These are phyloP conservation scores for Arrhopalites spinosus DNA, from an alignment of 2,888 invertebrate species.

Conservation along the genomic window DNA sequence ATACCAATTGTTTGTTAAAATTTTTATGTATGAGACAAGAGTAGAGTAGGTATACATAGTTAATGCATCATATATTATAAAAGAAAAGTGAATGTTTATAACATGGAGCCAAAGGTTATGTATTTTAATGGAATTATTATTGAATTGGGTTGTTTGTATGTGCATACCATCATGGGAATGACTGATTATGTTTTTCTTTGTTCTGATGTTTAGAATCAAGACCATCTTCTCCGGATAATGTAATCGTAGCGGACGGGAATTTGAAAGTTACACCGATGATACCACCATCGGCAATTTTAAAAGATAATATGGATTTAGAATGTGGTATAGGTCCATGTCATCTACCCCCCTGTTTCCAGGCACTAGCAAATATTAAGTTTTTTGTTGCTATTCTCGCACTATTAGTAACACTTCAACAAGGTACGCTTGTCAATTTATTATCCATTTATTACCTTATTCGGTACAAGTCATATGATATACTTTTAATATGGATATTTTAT, in stretches of 20 bases:
- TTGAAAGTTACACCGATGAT: slow-evolving; percentile 44
- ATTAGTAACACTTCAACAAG: slow-evolving; percentile 85
- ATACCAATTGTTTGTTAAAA: too few species aligned
- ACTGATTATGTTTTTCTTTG: not conserved
- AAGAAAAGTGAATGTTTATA: too few species aligned
- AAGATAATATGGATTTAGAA: slow-evolving; percentile 61
- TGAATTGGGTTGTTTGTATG: too few species aligned
- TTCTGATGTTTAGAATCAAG: slow-evolving; percentile 28
- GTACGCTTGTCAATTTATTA: too few species aligned
- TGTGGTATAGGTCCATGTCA: slow-evolving; percentile 84
- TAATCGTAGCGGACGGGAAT: slow-evolving; percentile 34
- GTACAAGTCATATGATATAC: too few species aligned
- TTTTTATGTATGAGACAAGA: not conserved
- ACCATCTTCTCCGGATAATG: slow-evolving; percentile 51
- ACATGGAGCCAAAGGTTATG: too few species aligned
- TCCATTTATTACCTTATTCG: too few species aligned
- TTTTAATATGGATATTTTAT: too few species aligned
- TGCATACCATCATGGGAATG: too few species aligned
- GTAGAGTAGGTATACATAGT: too few species aligned
- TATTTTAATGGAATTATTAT: too few species aligned
- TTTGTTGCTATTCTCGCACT: slow-evolving; percentile 87
- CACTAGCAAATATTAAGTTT: slow-evolving; percentile 84
- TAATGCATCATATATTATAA: too few species aligned
- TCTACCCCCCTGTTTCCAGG: slow-evolving; percentile 77
- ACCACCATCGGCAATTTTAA: not conserved